A percentile compares a stretch with the other conserved stretches of the same genome.
Evolutionary conservation across 35 echinoderm and acorn worm species (phyloP).

Genomic region (Anneissia japonica): DNA sequence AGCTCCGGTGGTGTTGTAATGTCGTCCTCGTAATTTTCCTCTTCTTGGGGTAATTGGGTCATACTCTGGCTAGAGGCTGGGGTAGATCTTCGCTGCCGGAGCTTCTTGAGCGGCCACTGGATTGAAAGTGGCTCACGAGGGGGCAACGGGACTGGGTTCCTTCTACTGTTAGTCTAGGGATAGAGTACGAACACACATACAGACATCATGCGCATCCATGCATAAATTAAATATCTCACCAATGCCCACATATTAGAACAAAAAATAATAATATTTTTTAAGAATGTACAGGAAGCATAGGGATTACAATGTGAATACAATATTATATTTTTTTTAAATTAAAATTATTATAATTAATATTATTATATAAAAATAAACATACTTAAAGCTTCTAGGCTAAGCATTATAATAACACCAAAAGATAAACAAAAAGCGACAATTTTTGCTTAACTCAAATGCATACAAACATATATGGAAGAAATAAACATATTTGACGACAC

Average conservation of each 20-base stretch:
- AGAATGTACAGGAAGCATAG: background rate
- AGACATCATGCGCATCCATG: background rate
- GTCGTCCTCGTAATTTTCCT: background rate
- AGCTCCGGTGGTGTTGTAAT: background rate
- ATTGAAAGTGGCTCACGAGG: background rate
- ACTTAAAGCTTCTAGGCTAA: background rate
- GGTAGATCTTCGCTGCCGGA: background rate
- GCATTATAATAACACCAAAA: background rate
- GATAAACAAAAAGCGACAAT: background rate
- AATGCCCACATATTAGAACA: background rate
- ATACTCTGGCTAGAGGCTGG: background rate
- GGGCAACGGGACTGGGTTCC: background rate
- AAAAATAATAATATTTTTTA: background rate
- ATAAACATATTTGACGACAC: background rate
- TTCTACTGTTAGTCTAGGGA: background rate
- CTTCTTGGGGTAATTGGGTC: background rate
- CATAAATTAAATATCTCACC: background rate
- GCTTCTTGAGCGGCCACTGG: background rate
- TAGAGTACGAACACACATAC: background rate
- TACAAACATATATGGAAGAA: slow-evolving; percentile 2
- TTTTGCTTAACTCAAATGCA: background rate
- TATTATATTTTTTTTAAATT: background rate
- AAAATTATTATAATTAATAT: background rate
- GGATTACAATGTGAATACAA: background rate
- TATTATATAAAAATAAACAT: background rate